Conservation (phyloP, 2,113 vertebrate species). For the Perca schrenkii region DNA sequence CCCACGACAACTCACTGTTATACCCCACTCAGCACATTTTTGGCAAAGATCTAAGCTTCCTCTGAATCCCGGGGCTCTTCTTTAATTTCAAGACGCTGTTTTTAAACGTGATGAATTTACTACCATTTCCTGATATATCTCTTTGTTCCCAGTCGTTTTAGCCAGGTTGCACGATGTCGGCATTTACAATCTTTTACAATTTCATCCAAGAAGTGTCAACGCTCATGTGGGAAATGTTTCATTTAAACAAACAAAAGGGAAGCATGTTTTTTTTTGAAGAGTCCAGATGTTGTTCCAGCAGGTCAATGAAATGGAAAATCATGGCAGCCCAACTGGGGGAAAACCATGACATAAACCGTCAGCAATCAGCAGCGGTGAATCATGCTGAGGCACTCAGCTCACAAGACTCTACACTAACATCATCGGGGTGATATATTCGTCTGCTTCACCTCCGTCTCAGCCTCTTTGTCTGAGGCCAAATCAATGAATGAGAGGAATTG, state of each 20-base stretch:
- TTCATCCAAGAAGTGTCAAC: slow-evolving; percentile 2
- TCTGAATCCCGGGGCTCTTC: slow-evolving; percentile 32
- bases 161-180: slow-evolving; percentile 11
- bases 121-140: not conserved
- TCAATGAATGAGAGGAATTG: slow-evolving; percentile 45
- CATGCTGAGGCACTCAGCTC: slow-evolving; percentile 60
- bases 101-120: slow-evolving; percentile 24
- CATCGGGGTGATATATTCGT: slow-evolving; percentile 47
- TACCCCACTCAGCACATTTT: slow-evolving; percentile 72
- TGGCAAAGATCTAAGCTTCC: slow-evolving; percentile 56
- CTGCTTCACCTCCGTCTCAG: slow-evolving; percentile 34
- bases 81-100: not conserved
- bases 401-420: slow-evolving; percentile 42
- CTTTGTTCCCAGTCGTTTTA: slow-evolving; percentile 9
- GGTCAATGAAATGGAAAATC: slow-evolving; percentile 65
- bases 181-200: slow-evolving; percentile 17
- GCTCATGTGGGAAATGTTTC: slow-evolving; percentile 48
- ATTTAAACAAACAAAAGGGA: slow-evolving; percentile 44
- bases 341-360: slow-evolving; percentile 79
- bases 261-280: slow-evolving; percentile 34
- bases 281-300: slow-evolving; percentile 71
- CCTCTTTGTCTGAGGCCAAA: slow-evolving; percentile 46
- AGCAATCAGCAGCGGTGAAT: slow-evolving; percentile 76
- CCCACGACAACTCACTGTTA: slow-evolving; percentile 68
- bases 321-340: slow-evolving; percentile 59